Percentiles rank a stretch among this genome's conserved stretches.
Conservation (phyloP, 1,140 invertebrate species). For the Parasteatoda tepidariorum region DNA sequence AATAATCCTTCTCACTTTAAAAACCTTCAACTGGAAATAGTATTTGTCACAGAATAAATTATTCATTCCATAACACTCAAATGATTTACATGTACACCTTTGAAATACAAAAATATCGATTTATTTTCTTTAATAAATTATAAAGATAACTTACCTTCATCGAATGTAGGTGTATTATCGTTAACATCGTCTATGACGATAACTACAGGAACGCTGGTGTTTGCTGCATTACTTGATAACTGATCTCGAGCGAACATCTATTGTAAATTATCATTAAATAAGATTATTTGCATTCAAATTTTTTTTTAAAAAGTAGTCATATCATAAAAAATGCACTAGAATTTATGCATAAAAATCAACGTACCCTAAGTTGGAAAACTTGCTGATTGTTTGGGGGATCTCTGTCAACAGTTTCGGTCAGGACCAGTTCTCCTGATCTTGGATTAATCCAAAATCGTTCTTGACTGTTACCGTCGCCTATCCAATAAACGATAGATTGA, state of each 20-base stretch:
- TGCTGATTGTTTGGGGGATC: conserved; percentile 65
- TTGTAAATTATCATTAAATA: background rate
- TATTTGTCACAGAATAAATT: no score
- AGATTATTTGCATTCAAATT: background rate
- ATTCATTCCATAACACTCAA: no score
- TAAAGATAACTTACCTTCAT: conserved; percentile 64
- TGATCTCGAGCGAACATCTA: conserved; percentile 64
- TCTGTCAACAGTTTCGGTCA: conserved; percentile 65
- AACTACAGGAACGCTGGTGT: conserved; percentile 67
- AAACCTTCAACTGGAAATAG: no score
- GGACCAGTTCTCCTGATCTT: conserved; percentile 67
- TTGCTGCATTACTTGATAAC: conserved; percentile 64
- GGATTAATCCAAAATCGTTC: conserved; percentile 68
- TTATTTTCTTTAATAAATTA: no score
- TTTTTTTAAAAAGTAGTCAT: no score
- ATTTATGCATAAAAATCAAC: no score
- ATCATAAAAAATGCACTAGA: no score
- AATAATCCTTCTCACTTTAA: no score
- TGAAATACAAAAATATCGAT: no score
- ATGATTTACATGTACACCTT: no score
- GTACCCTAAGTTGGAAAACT: conserved; percentile 63
- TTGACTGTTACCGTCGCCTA: conserved; percentile 55
- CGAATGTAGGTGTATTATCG: conserved; percentile 70
- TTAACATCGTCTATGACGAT: conserved; percentile 70
- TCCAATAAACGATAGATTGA: conserved; percentile 65